Percentiles rank a stretch among this genome's conserved stretches.
phyloP scores from a whole-genome alignment of 2,113 vertebrate species.

The Gadus chalcogrammus region DNA sequence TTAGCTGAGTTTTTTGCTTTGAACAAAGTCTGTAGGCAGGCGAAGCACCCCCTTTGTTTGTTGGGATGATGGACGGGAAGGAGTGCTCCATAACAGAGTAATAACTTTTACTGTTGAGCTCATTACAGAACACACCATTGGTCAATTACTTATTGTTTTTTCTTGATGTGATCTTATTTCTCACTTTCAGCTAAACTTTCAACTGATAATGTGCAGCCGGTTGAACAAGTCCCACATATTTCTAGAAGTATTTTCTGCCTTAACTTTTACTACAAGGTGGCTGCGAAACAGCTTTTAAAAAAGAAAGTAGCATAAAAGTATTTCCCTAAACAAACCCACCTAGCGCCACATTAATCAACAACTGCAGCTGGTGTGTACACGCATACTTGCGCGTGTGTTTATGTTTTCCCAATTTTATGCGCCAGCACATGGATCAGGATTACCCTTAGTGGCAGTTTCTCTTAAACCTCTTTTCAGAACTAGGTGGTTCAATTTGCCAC shows the following conservation, averaged over 20 bases:
- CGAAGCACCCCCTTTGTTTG: no score
- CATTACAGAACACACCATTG: neutral
- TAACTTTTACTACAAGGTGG: no score
- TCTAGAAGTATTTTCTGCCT: constrained; percentile 13
- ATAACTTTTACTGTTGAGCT: neutral
- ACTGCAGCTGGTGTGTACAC: constrained; percentile 25
- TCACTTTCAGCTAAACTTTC: neutral
- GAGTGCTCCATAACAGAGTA: neutral
- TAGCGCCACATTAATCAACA: constrained; percentile 15
- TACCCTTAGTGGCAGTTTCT: constrained; percentile 64
- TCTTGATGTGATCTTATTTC: neutral
- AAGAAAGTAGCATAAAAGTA: no score
- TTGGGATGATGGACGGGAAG: neutral
- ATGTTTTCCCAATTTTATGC: constrained; percentile 25
- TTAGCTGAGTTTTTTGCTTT: no score
- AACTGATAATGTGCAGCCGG: neutral
- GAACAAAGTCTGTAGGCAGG: no score
- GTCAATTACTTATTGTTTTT: neutral
- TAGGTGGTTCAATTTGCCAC: constrained; percentile 64
- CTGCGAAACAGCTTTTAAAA: no score
- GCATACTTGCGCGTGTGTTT: neutral
- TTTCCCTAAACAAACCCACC: no score
- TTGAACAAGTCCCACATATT: neutral
- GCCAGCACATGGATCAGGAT: constrained; percentile 53
- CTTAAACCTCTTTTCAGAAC: constrained; percentile 44